Percentiles rank a stretch among this genome's conserved stretches.
These are phyloP conservation scores for Galago senegalensis DNA, from an alignment of 2,797 vertebrate genomes.

Conservation along the genomic window DNA sequence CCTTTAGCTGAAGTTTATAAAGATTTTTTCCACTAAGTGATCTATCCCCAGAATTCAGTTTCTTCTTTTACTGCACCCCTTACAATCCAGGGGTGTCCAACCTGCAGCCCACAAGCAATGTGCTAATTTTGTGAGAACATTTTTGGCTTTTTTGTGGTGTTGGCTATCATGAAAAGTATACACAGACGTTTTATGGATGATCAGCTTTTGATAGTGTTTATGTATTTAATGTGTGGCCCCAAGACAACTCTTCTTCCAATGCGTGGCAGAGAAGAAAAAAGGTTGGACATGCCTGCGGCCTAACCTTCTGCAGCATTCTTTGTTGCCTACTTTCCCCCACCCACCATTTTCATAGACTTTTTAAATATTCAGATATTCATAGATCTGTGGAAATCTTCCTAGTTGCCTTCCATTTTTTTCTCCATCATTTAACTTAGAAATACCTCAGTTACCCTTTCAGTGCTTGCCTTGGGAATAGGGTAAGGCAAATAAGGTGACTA, in stretches of 20 bases:
- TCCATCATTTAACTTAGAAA: neutral
- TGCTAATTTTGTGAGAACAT: too few relatives aligned
- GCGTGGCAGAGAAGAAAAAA: too few relatives aligned
- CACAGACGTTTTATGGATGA: too few relatives aligned
- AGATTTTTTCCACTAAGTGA: neutral
- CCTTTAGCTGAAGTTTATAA: neutral
- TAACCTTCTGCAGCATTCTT: neutral
- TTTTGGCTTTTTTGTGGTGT: too few relatives aligned
- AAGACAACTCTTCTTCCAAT: too few relatives aligned
- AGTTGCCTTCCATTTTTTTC: neutral
- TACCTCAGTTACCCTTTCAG: neutral
- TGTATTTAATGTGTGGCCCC: too few relatives aligned
- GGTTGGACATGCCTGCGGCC: too few relatives aligned
- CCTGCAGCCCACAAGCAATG: too few relatives aligned
- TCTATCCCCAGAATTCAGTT: neutral
- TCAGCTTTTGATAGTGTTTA: too few relatives aligned
- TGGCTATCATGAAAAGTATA: too few relatives aligned
- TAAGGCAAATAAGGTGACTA: neutral
- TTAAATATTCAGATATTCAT: neutral
- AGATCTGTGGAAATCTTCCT: neutral
- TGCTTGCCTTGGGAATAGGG: neutral
- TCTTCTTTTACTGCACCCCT: neutral
- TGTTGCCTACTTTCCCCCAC: neutral
- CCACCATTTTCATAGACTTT: neutral
- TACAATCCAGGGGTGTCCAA: neutral